phyloP scores from a whole-genome alignment of 2,113 vertebrate genomes.

The Bombycilla garrulus region DNA sequence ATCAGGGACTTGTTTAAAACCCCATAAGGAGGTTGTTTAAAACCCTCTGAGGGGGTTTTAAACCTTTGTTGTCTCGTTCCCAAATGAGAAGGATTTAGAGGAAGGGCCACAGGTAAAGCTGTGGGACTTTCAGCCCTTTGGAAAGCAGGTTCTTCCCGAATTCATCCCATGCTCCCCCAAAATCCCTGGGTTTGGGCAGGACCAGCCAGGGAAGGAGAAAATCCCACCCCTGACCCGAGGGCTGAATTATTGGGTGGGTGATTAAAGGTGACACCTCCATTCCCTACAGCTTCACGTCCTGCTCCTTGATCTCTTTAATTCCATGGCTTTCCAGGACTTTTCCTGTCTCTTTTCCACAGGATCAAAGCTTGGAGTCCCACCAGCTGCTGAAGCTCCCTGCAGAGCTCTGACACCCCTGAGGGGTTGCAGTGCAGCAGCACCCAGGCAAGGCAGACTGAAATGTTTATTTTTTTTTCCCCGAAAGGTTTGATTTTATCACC shows the following conservation, averaged over 20 bases:
- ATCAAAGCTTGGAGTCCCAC: neutral
- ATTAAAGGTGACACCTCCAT: neutral
- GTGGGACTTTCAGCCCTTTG: neutral
- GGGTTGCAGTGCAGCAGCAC: neutral
- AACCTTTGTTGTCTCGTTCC: neutral
- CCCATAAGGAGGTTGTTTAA: too few relatives aligned
- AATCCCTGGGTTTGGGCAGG: neutral
- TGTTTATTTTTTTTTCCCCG: neutral
- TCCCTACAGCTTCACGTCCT: neutral
- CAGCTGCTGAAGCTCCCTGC: neutral
- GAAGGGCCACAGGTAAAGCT: neutral
- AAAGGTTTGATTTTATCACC: neutral
- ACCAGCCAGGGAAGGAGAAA: neutral
- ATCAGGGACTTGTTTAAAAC: too few relatives aligned
- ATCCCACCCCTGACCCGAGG: neutral
- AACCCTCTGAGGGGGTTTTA: neutral
- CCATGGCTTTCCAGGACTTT: neutral
- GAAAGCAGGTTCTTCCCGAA: neutral
- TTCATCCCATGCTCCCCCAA: neutral
- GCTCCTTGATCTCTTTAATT: neutral
- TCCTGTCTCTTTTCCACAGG: neutral
- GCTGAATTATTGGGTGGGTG: neutral
- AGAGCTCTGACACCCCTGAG: neutral
- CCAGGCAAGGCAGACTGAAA: neutral
- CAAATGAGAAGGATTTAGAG: neutral